Evolutionary conservation across 30 jellyfish, hydroid and myxozoan genomes (phyloP), one percentile per base, ranked within the genome.

Genomic region (Clytia hemisphaerica): DNA sequence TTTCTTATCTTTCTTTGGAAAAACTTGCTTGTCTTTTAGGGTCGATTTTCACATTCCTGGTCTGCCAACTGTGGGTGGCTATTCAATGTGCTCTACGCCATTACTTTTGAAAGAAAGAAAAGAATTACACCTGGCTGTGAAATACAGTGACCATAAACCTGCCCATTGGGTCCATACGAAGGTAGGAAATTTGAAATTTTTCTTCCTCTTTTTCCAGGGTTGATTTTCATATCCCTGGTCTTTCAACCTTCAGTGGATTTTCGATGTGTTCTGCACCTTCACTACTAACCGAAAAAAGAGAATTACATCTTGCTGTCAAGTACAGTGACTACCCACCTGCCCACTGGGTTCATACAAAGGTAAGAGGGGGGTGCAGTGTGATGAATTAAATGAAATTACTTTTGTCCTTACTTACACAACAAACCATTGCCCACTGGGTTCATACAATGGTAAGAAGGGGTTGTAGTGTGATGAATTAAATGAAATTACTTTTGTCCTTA

Each of bases 81-180:
- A 72, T 71, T 88, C 97, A 3, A 88, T 88, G 88, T 88, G 94
- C 49, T 79, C 97, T 27, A 60, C 73, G 29, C 97, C 94, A 29
- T 37, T 1, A 18, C 58, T 50, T 28, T 53, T 76, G 32, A 48
- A 79, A 47, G 50, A 73, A 35, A 48, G 61, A 40, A 21, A 58
- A 34, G 31, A 16, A 49, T 51, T 88, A 36, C 80, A 75, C 7
- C 76, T 88, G 25, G 97, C 97, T 7, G 93, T 88, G 19, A 88
- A 88, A 60, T 61, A 62, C 22, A 88, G 94, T 45, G 55, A 60
- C 6, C 97, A 80, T 62, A 88, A 83, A 4, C 97, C 97, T 6
- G 97, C 97, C 1, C 47, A 79, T 21, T 88, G 97, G 97, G 73
- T 88, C 12, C 94, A 80, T 40, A 73, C 72, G 6, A 36, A 79